Base-by-base conservation (phyloP, 2,113 vertebrate genomes). In the Gallinago paraguaiae region DNA sequence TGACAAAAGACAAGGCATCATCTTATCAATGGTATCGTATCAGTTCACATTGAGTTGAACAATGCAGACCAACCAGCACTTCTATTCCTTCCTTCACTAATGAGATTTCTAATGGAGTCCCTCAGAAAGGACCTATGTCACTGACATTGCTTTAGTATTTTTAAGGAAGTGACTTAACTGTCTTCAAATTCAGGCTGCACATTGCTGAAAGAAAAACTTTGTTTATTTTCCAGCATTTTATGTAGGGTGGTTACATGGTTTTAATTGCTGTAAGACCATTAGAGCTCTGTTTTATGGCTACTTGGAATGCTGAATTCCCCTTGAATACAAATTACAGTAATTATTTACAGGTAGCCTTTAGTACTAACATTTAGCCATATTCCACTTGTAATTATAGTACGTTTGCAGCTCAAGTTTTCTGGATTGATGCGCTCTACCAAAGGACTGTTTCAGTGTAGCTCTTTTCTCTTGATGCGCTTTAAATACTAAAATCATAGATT, bases 221-320 rank as follows among this genome's bases (percentile, higher is more conserved):
- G 35, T 39, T 84, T 82, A 37, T 76, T 86, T 80, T 79, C 9
- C 18, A 31, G 9, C 31, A 41, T 80, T 92, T 92, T 86, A 57
- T 80, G 54, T 20, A 48, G 33, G 6, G 28, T 41, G 14, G 80
- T 61, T 84, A 61, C 68, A 46, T 65, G 50, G 13, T 57, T 91
- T 92, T 95, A 91, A 89, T 81, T 93, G 63, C 35, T 92, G 37
- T 64, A 74, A 81, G 46, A 78, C 37, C 91, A 69, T 70, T 91
- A 75, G 50, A 65, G 43, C 31, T 70, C 57, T 74, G 17, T 67
- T 93, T 93, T 92, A 94, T 84, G 43, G 45, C 51, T 75, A 30
- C 63, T 88, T 77, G 59, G 60, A 88, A 84, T 67, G 41, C n/a
- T 86, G 54, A 81, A 78, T 88, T 90, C 7, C 15, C 16, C 9